Percentiles rank a stretch among this genome's conserved stretches.
Evolutionary conservation across 2,113 vertebrate species (phyloP).

Genomic region (Apodemus speciosus): DNA sequence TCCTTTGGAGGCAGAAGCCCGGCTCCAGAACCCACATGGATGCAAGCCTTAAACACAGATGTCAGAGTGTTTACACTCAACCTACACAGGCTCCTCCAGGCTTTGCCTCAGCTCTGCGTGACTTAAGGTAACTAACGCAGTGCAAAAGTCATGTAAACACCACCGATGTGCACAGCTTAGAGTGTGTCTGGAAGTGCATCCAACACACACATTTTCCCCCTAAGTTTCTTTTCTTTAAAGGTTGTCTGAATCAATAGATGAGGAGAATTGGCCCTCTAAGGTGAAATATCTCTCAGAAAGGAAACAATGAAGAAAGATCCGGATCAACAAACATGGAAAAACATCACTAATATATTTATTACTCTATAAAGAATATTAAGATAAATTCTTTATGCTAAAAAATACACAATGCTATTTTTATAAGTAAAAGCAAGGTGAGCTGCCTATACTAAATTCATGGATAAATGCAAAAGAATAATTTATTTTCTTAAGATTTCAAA

Average conservation of each 20-base stretch:
- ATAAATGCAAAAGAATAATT: background rate
- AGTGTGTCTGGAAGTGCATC: background rate
- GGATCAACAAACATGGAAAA: background rate
- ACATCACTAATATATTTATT: background rate
- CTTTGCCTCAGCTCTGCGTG: background rate
- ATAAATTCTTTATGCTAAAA: background rate
- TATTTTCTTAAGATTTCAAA: slow-evolving; percentile 4
- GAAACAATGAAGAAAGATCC: background rate
- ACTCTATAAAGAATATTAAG: background rate
- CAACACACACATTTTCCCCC: background rate
- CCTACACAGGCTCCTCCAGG: background rate
- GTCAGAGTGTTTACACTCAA: no score
- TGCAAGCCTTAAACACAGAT: background rate
- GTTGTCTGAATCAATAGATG: background rate
- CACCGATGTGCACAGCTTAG: background rate
- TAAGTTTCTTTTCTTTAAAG: background rate
- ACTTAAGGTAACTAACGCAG: background rate
- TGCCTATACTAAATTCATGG: background rate
- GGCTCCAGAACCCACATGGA: background rate
- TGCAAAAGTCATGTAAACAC: background rate
- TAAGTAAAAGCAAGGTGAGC: background rate
- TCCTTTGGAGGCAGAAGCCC: background rate
- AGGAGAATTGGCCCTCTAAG: background rate
- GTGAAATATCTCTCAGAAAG: background rate
- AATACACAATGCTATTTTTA: background rate